Base-by-base conservation (phyloP, 2,888 invertebrate genomes). In the Drosophila neonasuta region DNA sequence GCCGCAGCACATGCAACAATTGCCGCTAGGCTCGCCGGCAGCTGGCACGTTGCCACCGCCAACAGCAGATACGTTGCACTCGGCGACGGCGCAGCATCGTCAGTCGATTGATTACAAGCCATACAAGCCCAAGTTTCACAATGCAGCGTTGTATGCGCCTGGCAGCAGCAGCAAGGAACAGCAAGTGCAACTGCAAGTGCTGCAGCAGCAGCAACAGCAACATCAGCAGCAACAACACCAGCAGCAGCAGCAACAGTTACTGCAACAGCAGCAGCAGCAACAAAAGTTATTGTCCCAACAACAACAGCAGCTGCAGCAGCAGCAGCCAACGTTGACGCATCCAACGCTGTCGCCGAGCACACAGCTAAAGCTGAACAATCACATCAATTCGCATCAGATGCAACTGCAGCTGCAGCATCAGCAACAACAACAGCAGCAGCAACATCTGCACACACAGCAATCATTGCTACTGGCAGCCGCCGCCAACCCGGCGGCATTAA, bases 51-150 rank as follows among this genome's bases (percentile, higher is more conserved):
- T 88, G 76, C 88, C 88, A 30, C 88, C 86, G 13, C 73, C 83
- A 45, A 72, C 80, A 36, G 66, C 82, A 10, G 77, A 77, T 10
- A 71, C 65, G 41, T 46, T 68, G 55, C 78, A 77, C 54, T 75
- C 74, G 63, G 76, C 74, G 15, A 77, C 84, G 3, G 75, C 79
- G 41, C 77, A 79, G 46, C 82, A 84, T 71, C 81, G 87, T 72
- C 92, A 92, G 89, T 82, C 87, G 32, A 80, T 89, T n/a, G 90
- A 90, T 88, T 92, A 87, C 91, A 93, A 92, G 88, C 93, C 89
- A 92, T 95, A 95, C 86, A 95, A 95, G 90, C 95, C 95, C 62
- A 95, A 95, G 91, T 95, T 95, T 88, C 94, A 93, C 77, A 94
- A 94, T 89, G 94, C 93, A 73, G 91, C 93, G 29, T 90, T 92